Evolutionary conservation across 2,888 invertebrate species (phyloP).

Genomic region (Lampropteryx suffumata): DNA sequence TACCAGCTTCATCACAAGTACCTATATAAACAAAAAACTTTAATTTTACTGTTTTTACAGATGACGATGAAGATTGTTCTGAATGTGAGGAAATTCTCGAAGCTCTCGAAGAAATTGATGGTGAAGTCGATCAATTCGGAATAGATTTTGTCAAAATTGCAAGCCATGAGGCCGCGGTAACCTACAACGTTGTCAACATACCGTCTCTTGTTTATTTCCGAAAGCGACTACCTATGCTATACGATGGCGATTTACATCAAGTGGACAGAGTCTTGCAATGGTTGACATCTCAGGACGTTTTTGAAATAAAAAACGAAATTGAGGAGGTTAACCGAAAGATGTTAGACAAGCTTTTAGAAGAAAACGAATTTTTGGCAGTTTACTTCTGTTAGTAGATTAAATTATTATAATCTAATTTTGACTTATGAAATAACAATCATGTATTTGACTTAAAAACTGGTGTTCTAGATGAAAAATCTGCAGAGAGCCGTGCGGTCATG

Average conservation of each 20-base stretch:
- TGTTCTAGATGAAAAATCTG: slow-evolving; percentile 89
- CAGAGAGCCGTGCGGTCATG: slow-evolving; percentile 91
- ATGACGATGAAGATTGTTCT: slow-evolving; percentile 94
- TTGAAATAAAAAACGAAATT: slow-evolving; percentile 97
- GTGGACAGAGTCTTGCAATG: slow-evolving; percentile 93
- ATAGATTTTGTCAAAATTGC: slow-evolving; percentile 97
- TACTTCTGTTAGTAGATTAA: slow-evolving; percentile 92
- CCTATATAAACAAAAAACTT: no score
- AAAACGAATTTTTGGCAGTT: slow-evolving; percentile 97
- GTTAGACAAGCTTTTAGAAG: slow-evolving; percentile 96
- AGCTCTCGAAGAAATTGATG: slow-evolving; percentile 96
- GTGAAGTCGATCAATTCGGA: slow-evolving; percentile 96
- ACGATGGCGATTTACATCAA: slow-evolving; percentile 94
- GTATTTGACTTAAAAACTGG: not conserved
- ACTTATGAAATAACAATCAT: no score
- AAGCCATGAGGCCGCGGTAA: slow-evolving; percentile 90
- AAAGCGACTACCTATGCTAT: slow-evolving; percentile 90
- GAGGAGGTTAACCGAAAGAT: slow-evolving; percentile 98
- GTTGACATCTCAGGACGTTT: slow-evolving; percentile 96
- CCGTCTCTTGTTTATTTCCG: slow-evolving; percentile 95
- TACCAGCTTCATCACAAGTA: no score
- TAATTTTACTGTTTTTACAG: slow-evolving; percentile 36
- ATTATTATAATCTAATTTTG: no score
- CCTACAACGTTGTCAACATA: slow-evolving; percentile 91
- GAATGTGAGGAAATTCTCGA: slow-evolving; percentile 96